Conservation (phyloP, 1,140 invertebrate species). For the Drosophila orena region DNA sequence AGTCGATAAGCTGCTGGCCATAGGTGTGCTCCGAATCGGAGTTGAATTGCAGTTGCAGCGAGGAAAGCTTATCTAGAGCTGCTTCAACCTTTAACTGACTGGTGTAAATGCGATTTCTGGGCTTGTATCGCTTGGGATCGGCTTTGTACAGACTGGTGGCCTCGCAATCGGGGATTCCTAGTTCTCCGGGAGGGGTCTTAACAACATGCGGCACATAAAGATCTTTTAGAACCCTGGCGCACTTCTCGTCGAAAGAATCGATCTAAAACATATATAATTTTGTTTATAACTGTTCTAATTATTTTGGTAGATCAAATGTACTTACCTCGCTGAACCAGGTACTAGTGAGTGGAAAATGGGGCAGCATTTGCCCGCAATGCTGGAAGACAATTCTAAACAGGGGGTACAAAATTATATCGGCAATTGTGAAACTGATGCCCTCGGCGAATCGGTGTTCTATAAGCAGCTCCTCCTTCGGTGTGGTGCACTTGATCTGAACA, state of each 20-base stretch:
- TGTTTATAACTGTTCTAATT: background rate
- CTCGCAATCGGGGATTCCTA: conserved; percentile 71
- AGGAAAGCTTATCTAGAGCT: conserved; percentile 86
- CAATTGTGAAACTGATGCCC: conserved; percentile 92
- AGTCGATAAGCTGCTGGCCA: conserved; percentile 68
- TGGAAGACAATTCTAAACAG: conserved; percentile 89
- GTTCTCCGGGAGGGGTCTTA: conserved; percentile 18
- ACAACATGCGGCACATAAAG: conserved; percentile 43
- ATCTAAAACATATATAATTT: conserved; percentile 45
- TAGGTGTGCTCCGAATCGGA: conserved; percentile 52
- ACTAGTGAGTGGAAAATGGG: conserved; percentile 88
- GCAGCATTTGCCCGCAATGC: conserved; percentile 85
- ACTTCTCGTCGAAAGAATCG: conserved; percentile 58
- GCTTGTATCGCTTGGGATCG: conserved; percentile 91
- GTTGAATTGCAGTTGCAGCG: conserved; percentile 55
- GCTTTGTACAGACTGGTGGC: conserved; percentile 89
- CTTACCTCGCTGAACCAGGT: conserved; percentile 87
- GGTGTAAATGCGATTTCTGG: conserved; percentile 90
- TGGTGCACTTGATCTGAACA: conserved; percentile 78
- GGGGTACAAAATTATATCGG: conserved; percentile 93
- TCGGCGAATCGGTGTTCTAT: conserved; percentile 92
- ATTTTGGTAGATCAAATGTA: background rate
- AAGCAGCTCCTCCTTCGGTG: conserved; percentile 86
- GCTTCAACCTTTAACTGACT: conserved; percentile 90
- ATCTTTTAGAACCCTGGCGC: conserved; percentile 57